Base-by-base conservation (phyloP, 1,140 invertebrate species). In the Marisa cornuarietis region DNA sequence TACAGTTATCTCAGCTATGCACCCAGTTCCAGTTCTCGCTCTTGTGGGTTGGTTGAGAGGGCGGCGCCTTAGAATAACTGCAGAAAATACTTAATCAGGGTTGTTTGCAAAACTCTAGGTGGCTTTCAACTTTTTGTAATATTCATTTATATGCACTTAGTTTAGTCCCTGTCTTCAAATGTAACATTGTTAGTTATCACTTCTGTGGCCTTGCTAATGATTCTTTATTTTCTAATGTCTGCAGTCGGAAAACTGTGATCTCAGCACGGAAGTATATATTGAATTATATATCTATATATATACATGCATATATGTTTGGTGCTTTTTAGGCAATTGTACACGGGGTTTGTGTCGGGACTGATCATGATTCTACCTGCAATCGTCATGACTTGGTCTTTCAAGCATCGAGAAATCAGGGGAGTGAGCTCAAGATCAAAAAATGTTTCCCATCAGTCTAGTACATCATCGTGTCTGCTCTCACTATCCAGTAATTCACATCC, bases 301-400 rank as follows among this genome's bases (percentile, higher is more conserved):
- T n/a, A n/a, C n/a, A n/a, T n/a, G n/a, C n/a, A n/a, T n/a, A n/a
- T 18, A 3, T 26, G 31, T 51, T 72, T 52, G 2, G 0, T 26
- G 31, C 6, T 42, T 24, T 63, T 22, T 66, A 82, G 81, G 63
- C 85, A 87, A 68, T 49, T 90, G 54, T 88, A 81, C 76, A 84
- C 89, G 51, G 88, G 88, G 0, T 65, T 88, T 51, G 80, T 87
- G n/a, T 85, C 85, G 9, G 83, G 85, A 69, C 11, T 87, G 16
- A 86, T 89, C 51, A 92, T 90, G 13, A 92, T 92, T 89, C 71
- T 82, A 7, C 82, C 84, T 0, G 81, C 76, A 20, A 22, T 82
- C 65, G 18, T 82, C 20, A 81, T 84, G 80, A 72, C 82, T 13
- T 82, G 65, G 16, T 79, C 82, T 22, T 85, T 84, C 79, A 77